Evolutionary conservation across 2,888 invertebrate species (phyloP).

Genomic region (Drosophila parthenogenetica): DNA sequence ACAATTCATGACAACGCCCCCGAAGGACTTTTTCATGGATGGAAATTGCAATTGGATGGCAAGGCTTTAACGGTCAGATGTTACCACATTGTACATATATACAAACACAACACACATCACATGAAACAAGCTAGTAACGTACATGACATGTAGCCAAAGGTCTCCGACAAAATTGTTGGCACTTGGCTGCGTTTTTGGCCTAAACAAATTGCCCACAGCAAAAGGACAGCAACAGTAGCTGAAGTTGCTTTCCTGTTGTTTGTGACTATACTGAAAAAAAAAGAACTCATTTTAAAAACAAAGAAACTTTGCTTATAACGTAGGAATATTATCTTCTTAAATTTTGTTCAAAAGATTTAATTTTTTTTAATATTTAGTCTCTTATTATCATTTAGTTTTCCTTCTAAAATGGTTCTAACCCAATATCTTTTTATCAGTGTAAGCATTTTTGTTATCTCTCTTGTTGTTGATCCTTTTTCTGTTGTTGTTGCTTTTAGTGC

Average conservation of each 20-base stretch:
- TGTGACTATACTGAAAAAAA: neutral
- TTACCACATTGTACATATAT: neutral
- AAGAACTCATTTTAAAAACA: too few species aligned
- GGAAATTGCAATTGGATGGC: conserved; percentile 37
- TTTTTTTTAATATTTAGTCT: too few species aligned
- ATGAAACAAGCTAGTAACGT: neutral
- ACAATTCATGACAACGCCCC: conserved; percentile 11
- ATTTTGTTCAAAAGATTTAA: neutral
- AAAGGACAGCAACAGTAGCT: conserved; percentile 22
- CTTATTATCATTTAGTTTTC: too few species aligned
- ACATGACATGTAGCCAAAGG: conserved; percentile 38
- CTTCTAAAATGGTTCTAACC: neutral
- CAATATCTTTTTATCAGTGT: neutral
- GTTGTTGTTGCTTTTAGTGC: conserved; percentile 15
- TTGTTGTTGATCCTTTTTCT: conserved; percentile 4
- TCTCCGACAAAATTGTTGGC: conserved; percentile 49
- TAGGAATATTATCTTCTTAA: neutral
- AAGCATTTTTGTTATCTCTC: conserved; percentile 13
- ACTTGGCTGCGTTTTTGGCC: conserved; percentile 56
- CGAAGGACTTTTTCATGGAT: conserved; percentile 36
- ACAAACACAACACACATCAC: conserved; percentile 36
- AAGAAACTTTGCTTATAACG: neutral
- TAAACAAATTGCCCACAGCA: conserved; percentile 57
- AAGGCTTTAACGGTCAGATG: conserved; percentile 11
- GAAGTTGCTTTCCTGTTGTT: conserved; percentile 1